Evolutionary conservation across 2,797 vertebrate species (phyloP), one percentile per base, ranked within the genome.

Genomic region (Cheirogaleus major): DNA sequence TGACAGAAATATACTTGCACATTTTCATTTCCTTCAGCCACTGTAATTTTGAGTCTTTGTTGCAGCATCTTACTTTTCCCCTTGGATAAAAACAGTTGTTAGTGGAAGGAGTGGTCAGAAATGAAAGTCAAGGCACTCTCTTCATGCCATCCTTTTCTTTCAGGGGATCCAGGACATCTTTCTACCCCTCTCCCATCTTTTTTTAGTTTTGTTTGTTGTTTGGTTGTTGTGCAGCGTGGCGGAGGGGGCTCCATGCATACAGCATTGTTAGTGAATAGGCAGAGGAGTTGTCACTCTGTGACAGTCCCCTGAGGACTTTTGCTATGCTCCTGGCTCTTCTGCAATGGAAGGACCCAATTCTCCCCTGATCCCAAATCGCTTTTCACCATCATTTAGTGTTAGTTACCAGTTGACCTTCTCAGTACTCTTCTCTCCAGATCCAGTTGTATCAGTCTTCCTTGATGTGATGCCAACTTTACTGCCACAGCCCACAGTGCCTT

Each of bases 171-270:
- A 38, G 30, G 4, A 78, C 25, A 85, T 50, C 15, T 43, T n/a
- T 43, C 14, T 14, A 25, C 7, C 22, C 7, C 27, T 13, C 4
- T 10, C 23, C 6, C 10, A 0, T 38, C 41, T 45, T 2, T 32
- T n/a, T 7, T n/a, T 48, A 5, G 43, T 22, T 59, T 75, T 38
- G 1, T 81, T n/a, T 38, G 4, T 75, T 75, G 3, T 48, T 50
- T 93, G 52, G 3, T 10, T 4, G 1, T 38, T 22, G 12, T 35
- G 23, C 43, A 15, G 3, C 1, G 4, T 27, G 5, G 14, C 4
- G 9, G 7, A 25, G 5, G 5, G 0, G 1, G 15, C 22, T 59
- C 3, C 14, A 11, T 35, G 12, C 2, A 2, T 20, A 10, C 2
- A 65, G 38, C 1, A 15, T 38, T n/a, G 14, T 22, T 84, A 27